Evolutionary conservation across 2,888 invertebrate species (phyloP).

Genomic region (Diabrotica balteata): DNA sequence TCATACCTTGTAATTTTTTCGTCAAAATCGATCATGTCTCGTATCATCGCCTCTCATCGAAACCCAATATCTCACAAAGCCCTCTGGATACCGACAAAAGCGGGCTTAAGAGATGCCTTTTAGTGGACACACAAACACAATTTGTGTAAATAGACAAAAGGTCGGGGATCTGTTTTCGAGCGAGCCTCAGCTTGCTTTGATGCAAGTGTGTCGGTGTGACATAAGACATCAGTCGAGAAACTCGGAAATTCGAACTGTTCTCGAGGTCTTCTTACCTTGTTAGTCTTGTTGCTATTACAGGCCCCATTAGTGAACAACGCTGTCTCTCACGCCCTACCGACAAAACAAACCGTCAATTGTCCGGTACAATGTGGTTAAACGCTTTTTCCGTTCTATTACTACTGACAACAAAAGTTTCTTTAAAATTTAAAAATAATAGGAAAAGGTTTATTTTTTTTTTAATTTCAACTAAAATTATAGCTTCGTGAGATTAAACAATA

Average conservation of each 20-base stretch:
- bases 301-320: slow-evolving; percentile 14
- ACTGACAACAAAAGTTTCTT: too few species aligned
- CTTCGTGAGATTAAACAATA: too few species aligned
- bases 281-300: slow-evolving; percentile 16
- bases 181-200: slow-evolving; percentile 1
- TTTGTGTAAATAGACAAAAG: slow-evolving; percentile 23
- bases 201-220: slow-evolving; percentile 5
- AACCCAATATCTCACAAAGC: too few species aligned
- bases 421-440: too few species aligned
- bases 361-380: too few species aligned
- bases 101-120: slow-evolving; percentile 3
- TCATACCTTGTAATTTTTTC: too few species aligned
- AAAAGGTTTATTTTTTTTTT: too few species aligned
- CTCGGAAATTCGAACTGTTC: not conserved
- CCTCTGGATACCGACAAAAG: slow-evolving; percentile 2
- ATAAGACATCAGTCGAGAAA: slow-evolving; percentile 16
- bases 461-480: too few species aligned
- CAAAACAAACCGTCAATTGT: too few species aligned
- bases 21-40: not conserved
- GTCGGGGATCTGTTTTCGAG: slow-evolving; percentile 11
- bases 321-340: too few species aligned
- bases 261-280: slow-evolving; percentile 12
- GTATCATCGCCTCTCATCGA: too few species aligned
- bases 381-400: too few species aligned
- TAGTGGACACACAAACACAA: slow-evolving; percentile 18